Evolutionary conservation across 2,113 vertebrate genomes (phyloP).

Genomic region (Meles meles): DNA sequence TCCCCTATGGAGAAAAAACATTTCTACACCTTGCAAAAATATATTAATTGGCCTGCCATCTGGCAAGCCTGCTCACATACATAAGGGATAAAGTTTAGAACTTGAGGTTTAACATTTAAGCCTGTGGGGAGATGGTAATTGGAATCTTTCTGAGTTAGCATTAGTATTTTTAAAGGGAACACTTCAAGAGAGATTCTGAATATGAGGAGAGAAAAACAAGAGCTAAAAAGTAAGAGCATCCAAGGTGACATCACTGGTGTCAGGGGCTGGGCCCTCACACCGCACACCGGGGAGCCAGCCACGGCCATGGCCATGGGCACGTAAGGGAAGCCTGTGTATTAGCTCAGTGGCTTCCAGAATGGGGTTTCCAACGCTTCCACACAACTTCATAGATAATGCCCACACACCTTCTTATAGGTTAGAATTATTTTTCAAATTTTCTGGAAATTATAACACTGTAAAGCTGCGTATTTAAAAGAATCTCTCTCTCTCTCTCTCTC

Average conservation of each 20-base stretch:
- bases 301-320: fast-evolving
- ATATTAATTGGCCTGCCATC: conserved; percentile 72
- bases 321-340: fast-evolving
- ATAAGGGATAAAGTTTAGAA: conserved; percentile 64
- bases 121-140: conserved; percentile 43
- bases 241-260: background rate
- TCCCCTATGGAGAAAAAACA: conserved; percentile 56
- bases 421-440: background rate
- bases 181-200: conserved; percentile 13
- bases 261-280: fast-evolving
- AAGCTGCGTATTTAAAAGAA: background rate
- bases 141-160: conserved; percentile 38
- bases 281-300: background rate
- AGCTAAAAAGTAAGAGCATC: background rate
- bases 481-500: background rate
- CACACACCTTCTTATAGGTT: background rate
- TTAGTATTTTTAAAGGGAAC: conserved; percentile 31
- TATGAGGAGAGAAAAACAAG: background rate
- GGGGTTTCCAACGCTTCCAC: background rate
- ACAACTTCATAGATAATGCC: background rate
- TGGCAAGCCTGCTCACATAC: conserved; percentile 60
- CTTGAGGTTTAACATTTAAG: conserved; percentile 69
- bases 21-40: conserved; percentile 70
- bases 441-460: background rate
- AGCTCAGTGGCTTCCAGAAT: background rate